A percentile compares a stretch with the other conserved stretches of the same genome.
These are phyloP conservation scores for Pseudococcus jackbeardsleyi DNA, from an alignment of 2,888 invertebrate genomes.

Conservation along the genomic window DNA sequence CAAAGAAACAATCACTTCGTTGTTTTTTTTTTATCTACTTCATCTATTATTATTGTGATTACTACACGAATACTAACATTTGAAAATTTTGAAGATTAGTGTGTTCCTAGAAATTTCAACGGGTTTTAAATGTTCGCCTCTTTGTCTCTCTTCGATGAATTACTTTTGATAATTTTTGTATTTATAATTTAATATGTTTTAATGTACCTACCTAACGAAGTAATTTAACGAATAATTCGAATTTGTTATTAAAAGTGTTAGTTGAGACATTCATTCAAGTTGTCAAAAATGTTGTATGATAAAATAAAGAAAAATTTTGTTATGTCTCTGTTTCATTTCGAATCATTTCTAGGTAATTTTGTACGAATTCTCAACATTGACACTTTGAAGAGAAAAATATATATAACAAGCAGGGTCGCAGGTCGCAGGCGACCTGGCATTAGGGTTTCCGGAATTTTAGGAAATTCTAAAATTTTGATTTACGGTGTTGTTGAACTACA, in stretches of 20 bases:
- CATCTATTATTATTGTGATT: neutral
- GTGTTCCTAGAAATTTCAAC: neutral
- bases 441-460: too few relatives aligned
- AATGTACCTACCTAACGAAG: neutral
- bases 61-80: neutral
- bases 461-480: too few relatives aligned
- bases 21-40: neutral
- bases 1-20: neutral
- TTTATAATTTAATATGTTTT: neutral
- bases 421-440: too few relatives aligned
- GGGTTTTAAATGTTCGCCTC: neutral
- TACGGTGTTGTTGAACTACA: too few relatives aligned
- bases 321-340: neutral
- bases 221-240: neutral
- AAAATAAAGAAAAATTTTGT: neutral
- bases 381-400: too few relatives aligned
- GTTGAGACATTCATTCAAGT: neutral
- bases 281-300: neutral
- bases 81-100: neutral
- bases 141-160: neutral
- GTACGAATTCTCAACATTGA: too few relatives aligned
- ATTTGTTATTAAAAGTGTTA: neutral
- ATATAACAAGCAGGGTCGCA: too few relatives aligned
- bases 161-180: conserved; percentile 36
- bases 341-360: too few relatives aligned